These are phyloP conservation scores for Acrossocheilus wenchowensis DNA, from an alignment of 2,797 vertebrate species.

Conservation along the genomic window DNA sequence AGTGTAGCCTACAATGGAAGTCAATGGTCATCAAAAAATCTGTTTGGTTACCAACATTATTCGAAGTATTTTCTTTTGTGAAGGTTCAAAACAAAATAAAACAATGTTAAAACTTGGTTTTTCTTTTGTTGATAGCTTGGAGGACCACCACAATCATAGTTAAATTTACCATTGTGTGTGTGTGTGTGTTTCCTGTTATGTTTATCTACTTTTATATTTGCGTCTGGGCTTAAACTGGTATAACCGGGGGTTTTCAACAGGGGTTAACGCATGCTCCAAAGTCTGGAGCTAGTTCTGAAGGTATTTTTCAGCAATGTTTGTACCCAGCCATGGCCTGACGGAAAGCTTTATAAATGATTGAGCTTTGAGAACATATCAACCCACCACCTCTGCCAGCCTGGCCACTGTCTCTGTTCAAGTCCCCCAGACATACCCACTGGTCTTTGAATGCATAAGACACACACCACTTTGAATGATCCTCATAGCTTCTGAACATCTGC, in stretches of 20 bases:
- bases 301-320: conserved; percentile 70
- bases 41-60: neutral
- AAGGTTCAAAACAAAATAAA: neutral
- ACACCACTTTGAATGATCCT: conserved; percentile 95
- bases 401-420: conserved; percentile 84
- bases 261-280: neutral
- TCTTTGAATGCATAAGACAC: conserved; percentile 76
- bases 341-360: conserved; percentile 84
- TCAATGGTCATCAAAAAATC: neutral
- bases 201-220: neutral
- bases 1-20: neutral
- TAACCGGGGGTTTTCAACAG: neutral
- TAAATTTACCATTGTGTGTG: neutral
- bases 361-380: conserved; percentile 84
- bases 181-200: no score
- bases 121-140: neutral
- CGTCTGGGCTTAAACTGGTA: neutral
- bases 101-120: neutral
- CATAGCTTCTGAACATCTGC: conserved; percentile 76
- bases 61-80: neutral
- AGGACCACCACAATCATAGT: neutral
- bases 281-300: neutral
- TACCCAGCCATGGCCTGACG: conserved; percentile 77
- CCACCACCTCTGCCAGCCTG: conserved; percentile 87
- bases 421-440: conserved; percentile 88